Evolutionary conservation across 1,140 invertebrate genomes (phyloP).

Genomic region (Laodelphax striatellus): DNA sequence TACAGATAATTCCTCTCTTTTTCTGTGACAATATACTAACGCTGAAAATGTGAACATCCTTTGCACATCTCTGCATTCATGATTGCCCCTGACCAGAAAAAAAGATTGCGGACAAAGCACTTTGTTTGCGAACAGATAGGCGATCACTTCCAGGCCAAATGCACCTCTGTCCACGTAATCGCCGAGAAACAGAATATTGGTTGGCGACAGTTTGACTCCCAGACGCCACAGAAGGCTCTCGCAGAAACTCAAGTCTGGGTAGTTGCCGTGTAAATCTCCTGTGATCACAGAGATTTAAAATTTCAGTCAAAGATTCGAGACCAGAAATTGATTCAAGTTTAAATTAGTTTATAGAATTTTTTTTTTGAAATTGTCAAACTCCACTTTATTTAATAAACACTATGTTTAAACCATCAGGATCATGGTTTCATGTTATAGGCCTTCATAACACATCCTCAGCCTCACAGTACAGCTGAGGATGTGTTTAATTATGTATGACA

Average conservation of each 20-base stretch:
- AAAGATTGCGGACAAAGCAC: conserved; percentile 93
- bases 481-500: no score
- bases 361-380: no score
- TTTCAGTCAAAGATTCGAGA: no score
- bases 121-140: conserved; percentile 81
- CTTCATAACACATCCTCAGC: no score
- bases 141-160: conserved; percentile 74
- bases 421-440: no score
- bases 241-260: conserved; percentile 43
- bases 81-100: conserved; percentile 76
- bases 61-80: conserved; percentile 56
- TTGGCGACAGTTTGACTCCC: conserved; percentile 66
- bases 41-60: conserved; percentile 56
- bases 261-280: conserved; percentile 51
- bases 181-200: conserved; percentile 90
- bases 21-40: conserved; percentile 51
- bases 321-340: no score
- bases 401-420: no score
- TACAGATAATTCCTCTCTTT: no score
- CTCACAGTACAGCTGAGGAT: no score
- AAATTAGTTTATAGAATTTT: no score
- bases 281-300: no score
- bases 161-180: conserved; percentile 89
- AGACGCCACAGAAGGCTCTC: conserved; percentile 47
- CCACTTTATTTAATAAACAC: no score